Evolutionary conservation across 2,113 vertebrate genomes (phyloP).

Genomic region (Xenopus laevis): DNA sequence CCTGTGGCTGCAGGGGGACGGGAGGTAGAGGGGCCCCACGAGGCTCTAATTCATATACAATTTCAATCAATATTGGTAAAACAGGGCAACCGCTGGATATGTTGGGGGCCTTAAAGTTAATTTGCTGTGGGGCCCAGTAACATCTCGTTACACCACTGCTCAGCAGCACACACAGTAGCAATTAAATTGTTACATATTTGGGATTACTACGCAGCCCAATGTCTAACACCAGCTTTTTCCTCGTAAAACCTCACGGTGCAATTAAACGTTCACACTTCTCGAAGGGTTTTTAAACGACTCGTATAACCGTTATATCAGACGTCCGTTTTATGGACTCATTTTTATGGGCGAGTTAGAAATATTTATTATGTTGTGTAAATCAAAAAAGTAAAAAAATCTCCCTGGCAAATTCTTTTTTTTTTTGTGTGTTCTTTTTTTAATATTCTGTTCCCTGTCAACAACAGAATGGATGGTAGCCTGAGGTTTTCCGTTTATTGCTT

Average conservation of each 20-base stretch:
- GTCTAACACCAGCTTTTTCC: not conserved
- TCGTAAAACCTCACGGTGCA: not conserved
- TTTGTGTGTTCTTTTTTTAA: constrained; percentile 27
- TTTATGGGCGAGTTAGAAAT: not conserved
- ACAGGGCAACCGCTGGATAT: no score
- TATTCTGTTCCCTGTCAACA: constrained; percentile 22
- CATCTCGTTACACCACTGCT: no score
- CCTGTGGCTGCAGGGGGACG: no score
- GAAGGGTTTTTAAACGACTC: not conserved
- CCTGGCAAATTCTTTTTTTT: not conserved
- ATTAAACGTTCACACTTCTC: constrained; percentile 5
- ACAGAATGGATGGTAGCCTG: constrained; percentile 30
- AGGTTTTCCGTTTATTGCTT: constrained; percentile 29
- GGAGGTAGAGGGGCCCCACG: no score
- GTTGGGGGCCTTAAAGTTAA: no score
- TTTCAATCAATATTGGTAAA: no score
- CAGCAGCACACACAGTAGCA: not conserved
- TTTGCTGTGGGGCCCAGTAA: no score
- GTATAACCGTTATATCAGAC: not conserved
- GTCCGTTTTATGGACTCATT: not conserved
- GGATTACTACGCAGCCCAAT: not conserved
- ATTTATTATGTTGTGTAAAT: constrained; percentile 25
- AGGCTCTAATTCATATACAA: no score
- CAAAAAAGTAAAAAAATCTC: not conserved
- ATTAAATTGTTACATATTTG: not conserved